Conservation (phyloP, 2,797 vertebrate genomes). For the Cottoperca gobio region DNA sequence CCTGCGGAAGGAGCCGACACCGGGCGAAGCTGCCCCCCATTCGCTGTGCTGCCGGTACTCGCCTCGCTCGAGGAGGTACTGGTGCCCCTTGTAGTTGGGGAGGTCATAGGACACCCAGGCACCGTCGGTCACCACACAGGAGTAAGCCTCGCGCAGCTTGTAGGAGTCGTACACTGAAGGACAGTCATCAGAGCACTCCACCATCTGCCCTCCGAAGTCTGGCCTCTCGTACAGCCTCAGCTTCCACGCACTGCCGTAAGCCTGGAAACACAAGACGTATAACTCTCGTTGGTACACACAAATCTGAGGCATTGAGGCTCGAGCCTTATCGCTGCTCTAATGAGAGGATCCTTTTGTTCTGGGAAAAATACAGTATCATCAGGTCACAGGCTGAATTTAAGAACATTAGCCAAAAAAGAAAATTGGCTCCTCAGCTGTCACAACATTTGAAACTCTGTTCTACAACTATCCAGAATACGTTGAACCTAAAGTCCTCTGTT, state of each 20-base stretch:
- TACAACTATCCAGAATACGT: background rate
- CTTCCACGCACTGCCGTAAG: conserved; percentile 82
- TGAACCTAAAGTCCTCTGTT: background rate
- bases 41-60: conserved; percentile 87
- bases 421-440: too few species aligned
- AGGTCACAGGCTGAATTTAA: background rate
- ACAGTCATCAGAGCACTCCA: conserved; percentile 88
- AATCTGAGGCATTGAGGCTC: background rate
- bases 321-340: background rate
- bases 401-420: too few species aligned
- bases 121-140: conserved; percentile 87
- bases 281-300: background rate
- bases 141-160: conserved; percentile 86
- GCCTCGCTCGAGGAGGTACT: conserved; percentile 88
- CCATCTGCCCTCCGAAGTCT: conserved; percentile 88
- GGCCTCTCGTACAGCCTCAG: conserved; percentile 88
- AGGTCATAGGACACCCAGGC: conserved; percentile 90
- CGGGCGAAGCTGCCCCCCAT: conserved; percentile 85
- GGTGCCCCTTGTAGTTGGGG: conserved; percentile 87
- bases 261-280: conserved; percentile 67
- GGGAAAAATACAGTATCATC: background rate
- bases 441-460: too few species aligned
- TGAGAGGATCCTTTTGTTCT: background rate
- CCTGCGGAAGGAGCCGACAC: conserved; percentile 86
- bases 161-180: conserved; percentile 86